Conservation (phyloP, 2,797 vertebrate genomes). For the Pseudochromis fuscus region DNA sequence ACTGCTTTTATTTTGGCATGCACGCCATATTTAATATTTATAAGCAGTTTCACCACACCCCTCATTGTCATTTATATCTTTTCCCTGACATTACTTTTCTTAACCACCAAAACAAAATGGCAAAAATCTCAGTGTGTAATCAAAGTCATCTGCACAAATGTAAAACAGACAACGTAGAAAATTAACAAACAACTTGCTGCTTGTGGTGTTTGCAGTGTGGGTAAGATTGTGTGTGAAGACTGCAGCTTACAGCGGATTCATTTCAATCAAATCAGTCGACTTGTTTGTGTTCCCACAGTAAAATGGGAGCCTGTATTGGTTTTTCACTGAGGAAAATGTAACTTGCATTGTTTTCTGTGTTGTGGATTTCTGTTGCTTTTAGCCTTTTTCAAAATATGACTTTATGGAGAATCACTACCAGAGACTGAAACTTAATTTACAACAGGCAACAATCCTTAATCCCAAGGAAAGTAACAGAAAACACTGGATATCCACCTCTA, state of each 20-base stretch:
- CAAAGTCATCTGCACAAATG: conserved; percentile 21
- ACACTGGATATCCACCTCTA: background rate
- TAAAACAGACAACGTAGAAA: too few relatives aligned
- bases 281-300: conserved; percentile 32
- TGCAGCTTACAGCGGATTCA: conserved; percentile 25
- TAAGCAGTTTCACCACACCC: background rate
- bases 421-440: conserved; percentile 3
- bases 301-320: conserved; percentile 13
- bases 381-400: conserved; percentile 10
- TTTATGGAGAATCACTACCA: conserved; percentile 3
- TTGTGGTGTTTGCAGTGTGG: conserved; percentile 36
- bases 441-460: conserved; percentile 6
- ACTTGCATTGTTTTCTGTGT: conserved; percentile 18
- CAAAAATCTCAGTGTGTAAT: conserved; percentile 10
- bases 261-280: conserved; percentile 36
- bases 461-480: background rate
- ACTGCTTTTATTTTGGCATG: background rate
- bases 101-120: conserved; percentile 7
- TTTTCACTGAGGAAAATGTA: conserved; percentile 23
- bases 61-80: background rate
- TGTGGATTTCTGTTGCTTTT: conserved; percentile 5
- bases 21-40: background rate
- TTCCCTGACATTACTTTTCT: conserved; percentile 4
- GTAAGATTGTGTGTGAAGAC: conserved; percentile 11
- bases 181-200: conserved; percentile 39